phyloP scores from a whole-genome alignment of 2,113 vertebrate species.

The Gulo gulo region DNA sequence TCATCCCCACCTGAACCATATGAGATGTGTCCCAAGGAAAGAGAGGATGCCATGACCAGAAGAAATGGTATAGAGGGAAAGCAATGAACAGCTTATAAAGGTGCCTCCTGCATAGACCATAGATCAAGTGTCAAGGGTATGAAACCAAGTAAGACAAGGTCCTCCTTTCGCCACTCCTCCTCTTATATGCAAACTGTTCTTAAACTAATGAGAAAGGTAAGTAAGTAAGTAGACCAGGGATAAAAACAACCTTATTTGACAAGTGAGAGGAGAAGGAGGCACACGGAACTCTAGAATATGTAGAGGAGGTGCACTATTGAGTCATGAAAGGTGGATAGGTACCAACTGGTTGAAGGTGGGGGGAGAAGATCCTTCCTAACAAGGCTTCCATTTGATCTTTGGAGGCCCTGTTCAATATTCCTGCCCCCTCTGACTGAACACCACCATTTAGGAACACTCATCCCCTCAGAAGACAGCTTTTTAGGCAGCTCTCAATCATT shows the following conservation, averaged over 20 bases:
- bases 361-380: neutral
- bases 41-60: neutral
- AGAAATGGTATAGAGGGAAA: neutral
- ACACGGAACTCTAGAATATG: neutral
- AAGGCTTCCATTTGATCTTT: neutral
- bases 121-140: neutral
- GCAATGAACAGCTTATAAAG: neutral
- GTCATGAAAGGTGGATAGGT: neutral
- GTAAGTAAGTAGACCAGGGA: neutral
- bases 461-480: slow-evolving; percentile 12
- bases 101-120: neutral
- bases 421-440: neutral
- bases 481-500: slow-evolving; percentile 48
- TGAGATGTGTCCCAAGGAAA: neutral
- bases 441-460: neutral
- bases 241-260: neutral
- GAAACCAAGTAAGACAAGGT: neutral
- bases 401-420: neutral
- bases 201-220: neutral
- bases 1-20: neutral
- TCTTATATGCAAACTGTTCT: neutral
- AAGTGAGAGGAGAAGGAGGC: neutral
- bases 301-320: neutral
- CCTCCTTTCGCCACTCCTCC: neutral
- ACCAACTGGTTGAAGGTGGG: neutral